These are phyloP conservation scores for Osmerus mordax DNA, from an alignment of 2,113 vertebrate genomes.

Conservation along the genomic window DNA sequence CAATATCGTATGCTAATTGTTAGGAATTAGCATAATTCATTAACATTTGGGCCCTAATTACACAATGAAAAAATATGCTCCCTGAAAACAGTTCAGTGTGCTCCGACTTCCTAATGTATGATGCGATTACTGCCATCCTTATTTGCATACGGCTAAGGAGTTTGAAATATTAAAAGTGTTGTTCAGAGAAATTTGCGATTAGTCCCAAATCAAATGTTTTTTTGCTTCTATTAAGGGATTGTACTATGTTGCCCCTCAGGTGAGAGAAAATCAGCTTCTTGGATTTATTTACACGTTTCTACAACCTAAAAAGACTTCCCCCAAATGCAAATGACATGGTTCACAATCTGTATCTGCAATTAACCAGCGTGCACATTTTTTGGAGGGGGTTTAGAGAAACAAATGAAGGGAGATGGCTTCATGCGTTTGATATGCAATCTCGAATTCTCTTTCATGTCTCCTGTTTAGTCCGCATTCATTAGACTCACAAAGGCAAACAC, in stretches of 20 bases:
- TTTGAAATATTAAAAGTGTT: constrained; percentile 67
- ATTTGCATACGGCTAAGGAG: constrained; percentile 67
- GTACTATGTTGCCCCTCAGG: constrained; percentile 59
- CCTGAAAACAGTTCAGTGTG: constrained; percentile 53
- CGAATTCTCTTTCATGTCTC: constrained; percentile 65
- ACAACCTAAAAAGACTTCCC: constrained; percentile 23
- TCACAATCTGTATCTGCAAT: constrained; percentile 43
- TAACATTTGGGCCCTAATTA: constrained; percentile 79
- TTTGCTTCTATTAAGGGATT: constrained; percentile 60
- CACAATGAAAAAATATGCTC: constrained; percentile 64
- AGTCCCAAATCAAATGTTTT: constrained; percentile 72
- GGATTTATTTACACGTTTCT: constrained; percentile 49
- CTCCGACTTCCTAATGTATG: constrained; percentile 66
- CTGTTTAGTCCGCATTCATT: constrained; percentile 57
- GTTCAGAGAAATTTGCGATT: constrained; percentile 62
- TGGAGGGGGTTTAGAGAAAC: constrained; percentile 59
- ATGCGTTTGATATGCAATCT: constrained; percentile 38
- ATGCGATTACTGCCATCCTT: constrained; percentile 55
- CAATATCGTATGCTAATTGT: constrained; percentile 79
- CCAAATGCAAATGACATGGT: constrained; percentile 50
- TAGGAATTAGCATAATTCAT: constrained; percentile 78
- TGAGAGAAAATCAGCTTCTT: constrained; percentile 45
- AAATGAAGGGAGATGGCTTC: constrained; percentile 46
- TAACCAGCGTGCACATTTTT: constrained; percentile 38
- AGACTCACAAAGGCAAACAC: constrained; percentile 56